Evolutionary conservation across 2,113 vertebrate genomes (phyloP), one percentile per base, ranked within the genome.

Genomic region (Mobula hypostoma): DNA sequence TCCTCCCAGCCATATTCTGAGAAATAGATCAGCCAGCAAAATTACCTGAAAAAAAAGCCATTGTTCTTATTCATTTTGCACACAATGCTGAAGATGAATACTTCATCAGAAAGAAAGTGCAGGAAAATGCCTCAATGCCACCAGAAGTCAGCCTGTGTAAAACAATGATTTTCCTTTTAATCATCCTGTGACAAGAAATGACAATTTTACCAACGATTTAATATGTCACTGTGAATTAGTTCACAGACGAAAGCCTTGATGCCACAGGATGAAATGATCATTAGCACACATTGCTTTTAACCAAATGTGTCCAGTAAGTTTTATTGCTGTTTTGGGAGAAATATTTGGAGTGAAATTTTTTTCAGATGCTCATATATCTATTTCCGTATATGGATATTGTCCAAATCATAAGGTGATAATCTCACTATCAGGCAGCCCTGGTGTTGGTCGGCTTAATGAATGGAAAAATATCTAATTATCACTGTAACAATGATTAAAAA

Each of bases 111-210:
- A 24, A 83, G 24, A 61, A 29, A 29, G 27, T 40, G 66, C 66
- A 72, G 88, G 66, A 40, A 92, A 19, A 36, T 48, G 68, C 61
- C 90, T 40, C 66, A 72, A 40, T 70, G 32, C 32, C 5, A 72
- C 68, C 32, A 92, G 32, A 68, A 92, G 36, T 21, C 40, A 11
- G n/a, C n/a, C 2, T 12, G n/a, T 70, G 90, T 32, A 66, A 72
- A 48, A 92, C 63, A 72, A 92, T 72, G 27, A 92, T 72, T 92
- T 92, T 92, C 4, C 19, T 72, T 58, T 92, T 68, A 24, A 92
- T 72, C 36, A 40, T 40, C 11, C 70, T 92, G 6, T 40, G 66
- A 92, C 66, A 92, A 92, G 15, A 72, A 68, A 72, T 72, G 66
- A 70, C 36, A 90, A n/a, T 92, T 92, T 92, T 92, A 92, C 32